Evolutionary conservation across 2,113 vertebrate species (phyloP).

Genomic region (Leiothrix lutea): DNA sequence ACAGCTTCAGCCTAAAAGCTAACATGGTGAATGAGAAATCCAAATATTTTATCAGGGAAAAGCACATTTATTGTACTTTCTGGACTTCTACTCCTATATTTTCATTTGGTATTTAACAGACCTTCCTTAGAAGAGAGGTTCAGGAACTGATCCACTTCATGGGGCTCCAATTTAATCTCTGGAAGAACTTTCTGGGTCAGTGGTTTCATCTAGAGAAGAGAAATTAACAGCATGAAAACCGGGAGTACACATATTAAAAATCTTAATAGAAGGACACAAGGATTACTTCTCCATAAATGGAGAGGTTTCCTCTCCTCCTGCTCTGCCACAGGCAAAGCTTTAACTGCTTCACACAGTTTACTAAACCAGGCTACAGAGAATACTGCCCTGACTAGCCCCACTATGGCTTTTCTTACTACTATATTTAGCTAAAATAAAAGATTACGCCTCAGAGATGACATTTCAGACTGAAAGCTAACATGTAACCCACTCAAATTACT

Average conservation of each 20-base stretch:
- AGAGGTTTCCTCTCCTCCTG: background rate
- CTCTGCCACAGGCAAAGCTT: constrained; percentile 1
- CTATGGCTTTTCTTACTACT: constrained; percentile 8
- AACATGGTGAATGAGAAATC: background rate
- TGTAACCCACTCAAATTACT: constrained; percentile 54
- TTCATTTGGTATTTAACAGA: constrained; percentile 23
- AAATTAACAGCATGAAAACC: constrained; percentile 27
- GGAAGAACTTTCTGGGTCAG: constrained; percentile 80
- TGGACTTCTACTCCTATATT: background rate
- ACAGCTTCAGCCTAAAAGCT: background rate
- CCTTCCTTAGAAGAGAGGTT: constrained; percentile 93
- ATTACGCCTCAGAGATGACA: constrained; percentile 40
- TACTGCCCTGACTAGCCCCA: background rate
- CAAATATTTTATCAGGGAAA: constrained; percentile 23
- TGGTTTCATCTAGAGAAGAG: constrained; percentile 80
- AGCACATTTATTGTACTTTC: background rate
- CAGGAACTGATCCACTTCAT: constrained; percentile 97
- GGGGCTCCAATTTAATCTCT: constrained; percentile 96
- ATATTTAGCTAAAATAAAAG: constrained; percentile 64
- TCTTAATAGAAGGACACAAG: background rate
- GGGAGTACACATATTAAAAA: background rate
- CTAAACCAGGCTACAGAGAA: constrained; percentile 19
- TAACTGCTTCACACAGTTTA: background rate
- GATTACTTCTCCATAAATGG: background rate
- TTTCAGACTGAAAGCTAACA: constrained; percentile 55